A percentile compares a stretch with the other conserved stretches of the same genome.
phyloP scores from a whole-genome alignment of 2,888 invertebrate species.

The Malthinus flaveolus region DNA sequence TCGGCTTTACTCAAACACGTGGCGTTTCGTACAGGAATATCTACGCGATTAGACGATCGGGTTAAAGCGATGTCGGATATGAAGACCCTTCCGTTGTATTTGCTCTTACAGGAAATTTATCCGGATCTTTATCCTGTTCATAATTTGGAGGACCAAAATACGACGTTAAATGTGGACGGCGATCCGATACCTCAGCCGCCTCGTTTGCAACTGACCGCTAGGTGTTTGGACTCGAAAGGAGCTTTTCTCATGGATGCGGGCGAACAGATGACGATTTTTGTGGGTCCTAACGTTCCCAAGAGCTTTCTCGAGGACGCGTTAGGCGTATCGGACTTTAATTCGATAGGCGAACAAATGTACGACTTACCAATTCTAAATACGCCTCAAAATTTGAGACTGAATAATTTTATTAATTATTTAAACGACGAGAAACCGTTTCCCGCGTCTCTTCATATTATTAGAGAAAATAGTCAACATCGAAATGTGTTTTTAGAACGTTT shows the following conservation, averaged over 20 bases:
- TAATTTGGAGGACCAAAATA: conserved; percentile 58
- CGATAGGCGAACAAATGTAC: conserved; percentile 77
- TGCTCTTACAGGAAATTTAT: conserved; percentile 83
- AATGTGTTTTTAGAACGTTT: conserved; percentile 83
- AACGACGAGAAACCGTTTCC: conserved; percentile 84
- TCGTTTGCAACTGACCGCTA: conserved; percentile 82
- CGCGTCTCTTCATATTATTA: conserved; percentile 78
- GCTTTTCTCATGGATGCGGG: conserved; percentile 92
- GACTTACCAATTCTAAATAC: conserved; percentile 79
- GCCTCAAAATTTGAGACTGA: conserved; percentile 72
- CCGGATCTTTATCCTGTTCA: conserved; percentile 92
- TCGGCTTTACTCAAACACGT: conserved; percentile 87
- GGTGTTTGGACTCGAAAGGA: conserved; percentile 80
- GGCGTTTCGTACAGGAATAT: conserved; percentile 87
- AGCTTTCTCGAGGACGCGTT: conserved; percentile 78
- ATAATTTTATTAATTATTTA: conserved; percentile 78
- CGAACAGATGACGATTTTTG: conserved; percentile 77
- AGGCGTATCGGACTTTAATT: conserved; percentile 72
- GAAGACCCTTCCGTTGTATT: conserved; percentile 81
- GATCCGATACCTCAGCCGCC: conserved; percentile 67
- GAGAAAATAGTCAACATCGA: conserved; percentile 89
- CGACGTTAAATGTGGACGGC: conserved; percentile 47
- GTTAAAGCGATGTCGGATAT: conserved; percentile 91
- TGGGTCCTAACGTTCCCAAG: conserved; percentile 77
- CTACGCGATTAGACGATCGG: conserved; percentile 90